Conservation (phyloP, 2,888 invertebrate genomes). For the Papilio elwesi region DNA sequence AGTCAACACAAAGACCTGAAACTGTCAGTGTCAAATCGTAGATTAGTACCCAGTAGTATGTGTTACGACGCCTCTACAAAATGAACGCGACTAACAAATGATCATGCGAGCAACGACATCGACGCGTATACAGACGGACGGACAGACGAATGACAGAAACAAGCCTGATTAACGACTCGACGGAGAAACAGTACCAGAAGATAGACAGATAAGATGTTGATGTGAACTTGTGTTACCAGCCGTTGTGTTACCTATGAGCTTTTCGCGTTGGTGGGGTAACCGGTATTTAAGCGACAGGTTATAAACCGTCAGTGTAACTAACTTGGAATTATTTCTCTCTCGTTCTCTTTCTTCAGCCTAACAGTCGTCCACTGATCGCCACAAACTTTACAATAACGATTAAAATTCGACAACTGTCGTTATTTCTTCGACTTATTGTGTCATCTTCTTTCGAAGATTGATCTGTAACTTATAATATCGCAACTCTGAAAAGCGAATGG, state of each 20-base stretch:
- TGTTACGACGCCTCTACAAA: constrained; percentile 38
- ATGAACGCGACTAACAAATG: constrained; percentile 46
- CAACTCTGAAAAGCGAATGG: too few relatives aligned
- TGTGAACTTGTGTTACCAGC: constrained; percentile 14
- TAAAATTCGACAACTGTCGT: too few relatives aligned
- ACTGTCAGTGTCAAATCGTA: constrained; percentile 25
- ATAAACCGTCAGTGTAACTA: constrained; percentile 6
- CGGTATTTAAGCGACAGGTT: constrained; percentile 18
- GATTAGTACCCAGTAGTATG: constrained; percentile 33
- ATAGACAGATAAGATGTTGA: constrained; percentile 45
- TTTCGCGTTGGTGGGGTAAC: constrained; percentile 32
- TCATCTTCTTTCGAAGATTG: too few relatives aligned
- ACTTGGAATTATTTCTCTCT: not conserved
- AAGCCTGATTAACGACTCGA: constrained; percentile 60
- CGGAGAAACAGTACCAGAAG: constrained; percentile 37
- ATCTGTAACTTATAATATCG: too few relatives aligned
- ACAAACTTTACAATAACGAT: too few relatives aligned
- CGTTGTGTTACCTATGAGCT: constrained; percentile 25
- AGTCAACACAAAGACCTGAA: not conserved
- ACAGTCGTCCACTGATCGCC: too few relatives aligned
- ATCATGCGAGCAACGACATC: constrained; percentile 40
- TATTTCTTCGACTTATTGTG: too few relatives aligned
- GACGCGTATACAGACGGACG: constrained; percentile 47
- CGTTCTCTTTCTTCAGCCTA: too few relatives aligned
- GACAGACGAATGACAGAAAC: constrained; percentile 51